Evolutionary conservation across 2,888 invertebrate species (phyloP).

Genomic region (Metopia argyrocephala): DNA sequence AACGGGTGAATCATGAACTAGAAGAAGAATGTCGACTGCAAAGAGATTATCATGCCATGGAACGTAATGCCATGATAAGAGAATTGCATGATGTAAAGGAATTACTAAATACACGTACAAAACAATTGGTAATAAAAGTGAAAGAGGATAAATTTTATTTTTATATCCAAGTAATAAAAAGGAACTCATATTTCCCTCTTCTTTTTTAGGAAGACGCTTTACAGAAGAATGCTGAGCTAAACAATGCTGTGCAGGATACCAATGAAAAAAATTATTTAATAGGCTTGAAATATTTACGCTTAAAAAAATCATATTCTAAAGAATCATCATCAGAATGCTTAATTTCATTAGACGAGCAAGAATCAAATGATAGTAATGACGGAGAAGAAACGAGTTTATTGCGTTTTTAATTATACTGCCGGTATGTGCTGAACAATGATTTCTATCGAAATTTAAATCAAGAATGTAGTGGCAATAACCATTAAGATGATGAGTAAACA

Average conservation of each 20-base stretch:
- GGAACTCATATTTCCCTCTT: no score
- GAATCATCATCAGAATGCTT: constrained; percentile 32
- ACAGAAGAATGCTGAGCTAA: constrained; percentile 64
- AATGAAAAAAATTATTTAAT: constrained; percentile 70
- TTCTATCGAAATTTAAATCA: no score
- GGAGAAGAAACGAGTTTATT: no score
- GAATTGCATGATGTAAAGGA: constrained; percentile 70
- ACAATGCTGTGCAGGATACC: constrained; percentile 66
- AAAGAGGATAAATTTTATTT: neutral
- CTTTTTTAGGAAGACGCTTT: constrained; percentile 65
- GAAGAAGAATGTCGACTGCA: constrained; percentile 71
- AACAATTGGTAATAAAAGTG: constrained; percentile 62
- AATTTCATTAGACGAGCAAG: constrained; percentile 39
- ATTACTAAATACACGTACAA: constrained; percentile 61
- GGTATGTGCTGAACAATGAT: no score
- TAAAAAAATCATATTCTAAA: constrained; percentile 63
- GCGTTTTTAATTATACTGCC: no score
- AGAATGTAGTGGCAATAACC: no score
- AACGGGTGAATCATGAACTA: constrained; percentile 69
- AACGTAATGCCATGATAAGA: constrained; percentile 71
- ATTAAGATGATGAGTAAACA: no score
- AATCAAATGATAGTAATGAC: neutral
- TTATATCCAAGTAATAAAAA: neutral
- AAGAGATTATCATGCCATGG: constrained; percentile 73
- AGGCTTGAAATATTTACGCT: constrained; percentile 70